These are phyloP conservation scores for Acanthosepion esculentum DNA, from an alignment of 2,888 invertebrate genomes.

Conservation along the genomic window DNA sequence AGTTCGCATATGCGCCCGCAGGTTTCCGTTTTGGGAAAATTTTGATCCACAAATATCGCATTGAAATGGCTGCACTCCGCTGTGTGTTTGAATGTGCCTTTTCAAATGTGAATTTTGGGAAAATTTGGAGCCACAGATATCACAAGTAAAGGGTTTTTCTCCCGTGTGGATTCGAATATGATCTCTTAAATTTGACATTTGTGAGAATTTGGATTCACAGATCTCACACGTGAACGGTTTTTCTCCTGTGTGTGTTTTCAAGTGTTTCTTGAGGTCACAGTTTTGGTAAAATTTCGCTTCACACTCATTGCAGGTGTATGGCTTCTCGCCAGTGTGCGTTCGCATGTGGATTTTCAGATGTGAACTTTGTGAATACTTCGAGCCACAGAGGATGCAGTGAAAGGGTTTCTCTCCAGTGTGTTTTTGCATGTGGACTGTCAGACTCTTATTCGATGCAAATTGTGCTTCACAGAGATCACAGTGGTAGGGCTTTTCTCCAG, in stretches of 20 bases:
- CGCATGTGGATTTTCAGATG: neutral
- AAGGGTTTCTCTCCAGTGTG: neutral
- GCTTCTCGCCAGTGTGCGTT: neutral
- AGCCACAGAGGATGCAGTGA: neutral
- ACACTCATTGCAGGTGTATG: neutral
- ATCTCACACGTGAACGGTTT: neutral
- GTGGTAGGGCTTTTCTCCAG: neutral
- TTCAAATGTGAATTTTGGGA: slow-evolving; percentile 8
- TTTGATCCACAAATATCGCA: neutral
- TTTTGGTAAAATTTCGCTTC: neutral
- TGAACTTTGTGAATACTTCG: neutral
- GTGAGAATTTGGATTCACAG: neutral
- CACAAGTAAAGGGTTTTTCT: slow-evolving; percentile 13
- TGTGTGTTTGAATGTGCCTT: neutral
- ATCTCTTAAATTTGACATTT: neutral
- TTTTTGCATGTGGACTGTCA: neutral
- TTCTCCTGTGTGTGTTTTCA: neutral
- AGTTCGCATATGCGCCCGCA: neutral
- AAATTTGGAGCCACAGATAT: neutral
- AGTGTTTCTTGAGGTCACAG: neutral
- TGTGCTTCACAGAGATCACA: neutral
- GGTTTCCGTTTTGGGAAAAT: neutral
- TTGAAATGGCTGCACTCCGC: neutral
- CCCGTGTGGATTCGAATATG: neutral
- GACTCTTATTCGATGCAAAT: neutral